These are phyloP conservation scores for Plodia interpunctella DNA, from an alignment of 1,140 invertebrate species.

Conservation along the genomic window DNA sequence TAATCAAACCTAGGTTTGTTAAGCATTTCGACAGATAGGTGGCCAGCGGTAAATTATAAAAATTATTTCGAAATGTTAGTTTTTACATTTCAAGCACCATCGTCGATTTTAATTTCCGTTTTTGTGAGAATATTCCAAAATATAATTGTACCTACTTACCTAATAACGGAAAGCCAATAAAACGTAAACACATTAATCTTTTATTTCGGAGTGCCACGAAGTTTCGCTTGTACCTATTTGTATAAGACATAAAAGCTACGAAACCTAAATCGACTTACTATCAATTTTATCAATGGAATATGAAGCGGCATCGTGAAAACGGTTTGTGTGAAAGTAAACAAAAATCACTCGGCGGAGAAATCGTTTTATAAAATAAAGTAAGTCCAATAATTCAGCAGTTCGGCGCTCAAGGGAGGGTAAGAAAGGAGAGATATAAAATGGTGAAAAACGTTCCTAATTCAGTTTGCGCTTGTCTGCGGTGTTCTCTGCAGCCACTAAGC, in stretches of 20 bases:
- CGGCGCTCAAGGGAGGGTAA: constrained; percentile 41
- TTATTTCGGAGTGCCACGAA: too few relatives aligned
- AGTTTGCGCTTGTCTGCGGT: constrained; percentile 45
- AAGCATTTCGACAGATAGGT: neutral
- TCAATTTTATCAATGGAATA: constrained; percentile 41
- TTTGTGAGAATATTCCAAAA: too few relatives aligned
- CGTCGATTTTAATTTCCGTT: too few relatives aligned
- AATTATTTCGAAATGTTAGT: too few relatives aligned
- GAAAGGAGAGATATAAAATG: constrained; percentile 46
- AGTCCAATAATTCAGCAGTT: constrained; percentile 63
- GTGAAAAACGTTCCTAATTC: constrained; percentile 62
- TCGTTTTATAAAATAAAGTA: constrained; percentile 67
- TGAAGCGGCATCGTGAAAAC: constrained; percentile 32
- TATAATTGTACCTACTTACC: too few relatives aligned
- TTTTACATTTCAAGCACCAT: too few relatives aligned
- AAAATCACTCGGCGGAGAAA: constrained; percentile 48
- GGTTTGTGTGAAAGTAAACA: constrained; percentile 53
- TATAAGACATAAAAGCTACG: too few relatives aligned
- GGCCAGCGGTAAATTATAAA: too few relatives aligned
- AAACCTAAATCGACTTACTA: too few relatives aligned
- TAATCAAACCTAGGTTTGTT: too few relatives aligned
- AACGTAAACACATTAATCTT: constrained; percentile 20
- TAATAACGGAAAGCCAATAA: constrained; percentile 10
- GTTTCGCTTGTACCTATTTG: too few relatives aligned
- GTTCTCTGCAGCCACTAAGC: constrained; percentile 33